phyloP scores from a whole-genome alignment of 2,797 vertebrate genomes.

The Sebastes hubbsi region DNA sequence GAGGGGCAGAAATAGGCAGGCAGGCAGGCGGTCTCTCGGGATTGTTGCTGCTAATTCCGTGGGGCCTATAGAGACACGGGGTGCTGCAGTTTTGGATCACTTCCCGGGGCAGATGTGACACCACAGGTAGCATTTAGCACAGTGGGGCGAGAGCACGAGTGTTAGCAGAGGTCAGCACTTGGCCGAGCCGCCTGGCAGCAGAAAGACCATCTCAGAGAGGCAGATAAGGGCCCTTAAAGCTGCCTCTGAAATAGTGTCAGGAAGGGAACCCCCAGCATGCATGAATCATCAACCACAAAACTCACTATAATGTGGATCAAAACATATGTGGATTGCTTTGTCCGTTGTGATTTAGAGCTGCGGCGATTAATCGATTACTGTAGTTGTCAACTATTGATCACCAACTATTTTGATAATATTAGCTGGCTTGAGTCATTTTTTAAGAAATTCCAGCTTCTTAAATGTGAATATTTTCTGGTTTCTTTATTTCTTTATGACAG shows the following conservation, averaged over 20 bases:
- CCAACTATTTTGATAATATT: too few species aligned
- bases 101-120: conserved; percentile 77
- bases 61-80: conserved; percentile 48
- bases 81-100: conserved; percentile 74
- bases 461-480: too few species aligned
- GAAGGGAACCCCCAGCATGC: neutral
- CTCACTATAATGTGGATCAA: neutral
- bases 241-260: conserved; percentile 11
- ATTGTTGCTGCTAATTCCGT: conserved; percentile 67
- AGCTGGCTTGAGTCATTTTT: too few species aligned
- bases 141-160: conserved; percentile 62
- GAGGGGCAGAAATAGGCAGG: conserved; percentile 63
- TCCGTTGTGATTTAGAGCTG: neutral
- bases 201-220: conserved; percentile 44
- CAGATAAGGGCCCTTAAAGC: conserved; percentile 37
- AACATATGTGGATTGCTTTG: neutral
- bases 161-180: conserved; percentile 74
- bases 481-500: too few species aligned
- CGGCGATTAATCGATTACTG: too few species aligned
- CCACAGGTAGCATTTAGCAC: conserved; percentile 81
- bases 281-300: neutral
- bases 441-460: too few species aligned
- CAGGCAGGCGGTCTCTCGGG: conserved; percentile 63
- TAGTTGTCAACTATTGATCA: too few species aligned
- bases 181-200: conserved; percentile 61